phyloP scores from a whole-genome alignment of 2,113 vertebrate genomes.

The Centropus bengalensis region DNA sequence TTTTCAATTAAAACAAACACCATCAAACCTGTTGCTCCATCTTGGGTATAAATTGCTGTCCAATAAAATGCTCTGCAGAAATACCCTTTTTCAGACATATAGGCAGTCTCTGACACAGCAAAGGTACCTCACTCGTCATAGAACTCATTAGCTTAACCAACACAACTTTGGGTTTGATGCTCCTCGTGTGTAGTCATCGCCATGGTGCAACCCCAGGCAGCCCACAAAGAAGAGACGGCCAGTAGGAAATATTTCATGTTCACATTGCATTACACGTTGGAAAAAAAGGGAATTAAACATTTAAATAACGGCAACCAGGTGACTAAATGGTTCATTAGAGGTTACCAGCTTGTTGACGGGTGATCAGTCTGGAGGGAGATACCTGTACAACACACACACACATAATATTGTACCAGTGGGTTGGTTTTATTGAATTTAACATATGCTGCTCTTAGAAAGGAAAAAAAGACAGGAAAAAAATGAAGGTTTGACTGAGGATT shows the following conservation, averaged over 20 bases:
- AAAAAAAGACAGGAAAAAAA: background rate
- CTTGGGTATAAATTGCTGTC: background rate
- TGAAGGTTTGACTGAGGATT: background rate
- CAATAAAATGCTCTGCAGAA: background rate
- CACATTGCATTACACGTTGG: background rate
- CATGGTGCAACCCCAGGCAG: accelerated
- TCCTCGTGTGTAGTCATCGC: background rate
- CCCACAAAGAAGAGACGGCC: background rate
- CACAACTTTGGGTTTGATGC: background rate
- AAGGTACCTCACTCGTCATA: accelerated
- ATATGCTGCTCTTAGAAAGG: background rate
- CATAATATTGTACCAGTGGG: background rate
- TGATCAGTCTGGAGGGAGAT: background rate
- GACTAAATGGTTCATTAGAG: background rate
- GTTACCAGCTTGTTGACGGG: background rate
- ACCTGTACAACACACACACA: background rate
- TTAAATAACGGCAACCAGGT: background rate
- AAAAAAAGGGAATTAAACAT: background rate
- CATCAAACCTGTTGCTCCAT: background rate
- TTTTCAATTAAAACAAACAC: background rate
- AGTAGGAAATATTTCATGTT: background rate
- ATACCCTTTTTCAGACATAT: background rate
- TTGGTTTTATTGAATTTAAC: background rate
- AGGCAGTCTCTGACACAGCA: background rate
- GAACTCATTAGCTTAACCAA: background rate